These are phyloP conservation scores for Entelurus aequoreus DNA, from an alignment of 2,113 vertebrate genomes.

Conservation along the genomic window DNA sequence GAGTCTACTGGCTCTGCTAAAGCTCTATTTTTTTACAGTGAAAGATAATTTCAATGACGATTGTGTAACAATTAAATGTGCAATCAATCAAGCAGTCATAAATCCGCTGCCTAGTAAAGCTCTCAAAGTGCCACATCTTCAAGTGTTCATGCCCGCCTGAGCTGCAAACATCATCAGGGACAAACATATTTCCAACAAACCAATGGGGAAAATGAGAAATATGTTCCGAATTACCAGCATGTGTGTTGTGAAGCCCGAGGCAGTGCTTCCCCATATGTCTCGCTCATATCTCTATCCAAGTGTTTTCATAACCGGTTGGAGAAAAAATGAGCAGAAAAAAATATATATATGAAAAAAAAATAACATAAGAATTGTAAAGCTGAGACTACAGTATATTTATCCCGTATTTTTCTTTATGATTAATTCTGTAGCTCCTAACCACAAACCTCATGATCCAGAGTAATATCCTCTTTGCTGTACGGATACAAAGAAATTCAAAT, in stretches of 20 bases:
- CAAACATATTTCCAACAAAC: conserved; percentile 58
- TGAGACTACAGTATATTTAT: conserved; percentile 1
- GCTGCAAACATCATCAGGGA: conserved; percentile 41
- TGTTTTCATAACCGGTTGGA: conserved; percentile 61
- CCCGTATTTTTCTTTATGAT: background rate
- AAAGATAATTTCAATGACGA: background rate
- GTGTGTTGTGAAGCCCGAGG: conserved; percentile 61
- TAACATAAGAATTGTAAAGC: conserved; percentile 7
- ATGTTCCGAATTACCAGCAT: conserved; percentile 68
- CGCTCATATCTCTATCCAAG: conserved; percentile 56
- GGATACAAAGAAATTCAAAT: conserved; percentile 5
- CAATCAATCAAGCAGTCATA: conserved; percentile 4
- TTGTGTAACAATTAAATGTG: conserved; percentile 6
- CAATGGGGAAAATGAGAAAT: conserved; percentile 64
- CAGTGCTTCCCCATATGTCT: conserved; percentile 64
- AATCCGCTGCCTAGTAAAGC: conserved; percentile 17
- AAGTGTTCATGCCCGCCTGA: conserved; percentile 12
- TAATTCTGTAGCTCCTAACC: conserved; percentile 10
- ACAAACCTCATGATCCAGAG: conserved; percentile 4
- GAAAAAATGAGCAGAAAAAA: conserved; percentile 19
- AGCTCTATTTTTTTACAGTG: background rate
- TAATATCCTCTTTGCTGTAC: background rate
- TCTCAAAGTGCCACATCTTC: conserved; percentile 10
- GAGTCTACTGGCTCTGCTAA: background rate
- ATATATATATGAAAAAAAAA: conserved; percentile 3